Conservation (phyloP, 2,797 vertebrate genomes). For the Pseudochirops cupreus region DNA sequence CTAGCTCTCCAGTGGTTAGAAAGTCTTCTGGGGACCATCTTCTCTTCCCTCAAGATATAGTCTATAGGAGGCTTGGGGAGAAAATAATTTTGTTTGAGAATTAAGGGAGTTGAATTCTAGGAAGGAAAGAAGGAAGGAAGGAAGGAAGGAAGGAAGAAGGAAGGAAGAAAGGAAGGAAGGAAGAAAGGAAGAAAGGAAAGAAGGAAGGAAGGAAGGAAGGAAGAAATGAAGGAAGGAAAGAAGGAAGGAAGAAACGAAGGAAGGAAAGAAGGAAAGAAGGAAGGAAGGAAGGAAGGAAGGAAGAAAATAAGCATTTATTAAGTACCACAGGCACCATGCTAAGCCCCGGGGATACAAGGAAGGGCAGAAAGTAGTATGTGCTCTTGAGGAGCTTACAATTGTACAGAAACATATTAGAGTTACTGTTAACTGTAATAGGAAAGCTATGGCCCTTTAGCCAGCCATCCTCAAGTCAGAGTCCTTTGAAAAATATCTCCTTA, state of each 20-base stretch:
- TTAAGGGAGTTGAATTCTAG: not conserved
- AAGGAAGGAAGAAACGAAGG: too few species aligned
- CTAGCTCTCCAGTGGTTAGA: not conserved
- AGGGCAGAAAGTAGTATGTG: not conserved
- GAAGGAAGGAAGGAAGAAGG: too few species aligned
- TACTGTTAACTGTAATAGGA: not conserved
- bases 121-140: not conserved
- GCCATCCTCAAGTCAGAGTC: not conserved
- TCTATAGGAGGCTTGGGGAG: not conserved
- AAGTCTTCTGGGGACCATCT: not conserved
- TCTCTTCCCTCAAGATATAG: not conserved
- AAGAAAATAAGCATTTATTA: not conserved
- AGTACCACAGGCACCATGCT: not conserved
- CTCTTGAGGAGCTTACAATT: not conserved
- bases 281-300: too few species aligned
- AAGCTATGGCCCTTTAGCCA: not conserved
- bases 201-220: not conserved
- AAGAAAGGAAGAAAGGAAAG: too few species aligned
- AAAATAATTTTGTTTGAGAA: not conserved
- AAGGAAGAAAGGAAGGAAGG: too few species aligned
- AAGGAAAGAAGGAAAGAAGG: too few species aligned
- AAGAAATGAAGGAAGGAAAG: too few species aligned
- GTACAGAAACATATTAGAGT: not conserved
- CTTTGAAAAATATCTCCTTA: not conserved
- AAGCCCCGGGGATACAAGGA: not conserved